Conservation (phyloP, 2,797 vertebrate species). For the Tragopan temminckii region DNA sequence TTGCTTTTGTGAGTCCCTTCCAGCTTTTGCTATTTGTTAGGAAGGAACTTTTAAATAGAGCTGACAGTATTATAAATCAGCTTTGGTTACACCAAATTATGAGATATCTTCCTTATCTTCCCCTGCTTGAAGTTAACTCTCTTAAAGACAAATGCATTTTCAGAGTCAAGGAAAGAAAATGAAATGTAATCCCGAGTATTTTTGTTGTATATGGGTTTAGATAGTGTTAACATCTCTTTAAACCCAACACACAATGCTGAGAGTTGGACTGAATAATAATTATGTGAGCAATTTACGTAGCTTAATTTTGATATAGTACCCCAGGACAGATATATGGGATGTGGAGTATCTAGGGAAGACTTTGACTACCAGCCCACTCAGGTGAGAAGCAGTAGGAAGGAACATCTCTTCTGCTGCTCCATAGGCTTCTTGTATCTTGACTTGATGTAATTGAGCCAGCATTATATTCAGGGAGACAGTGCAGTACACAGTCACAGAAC, state of each 20-base stretch:
- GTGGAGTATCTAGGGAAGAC: neutral
- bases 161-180: neutral
- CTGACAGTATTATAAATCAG: neutral
- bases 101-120: neutral
- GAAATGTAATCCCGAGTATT: neutral
- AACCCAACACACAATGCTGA: neutral
- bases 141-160: neutral
- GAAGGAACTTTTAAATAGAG: constrained; percentile 39
- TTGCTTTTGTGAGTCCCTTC: neutral
- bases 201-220: neutral
- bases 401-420: neutral
- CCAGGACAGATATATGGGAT: neutral
- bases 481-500: neutral
- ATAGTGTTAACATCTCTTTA: neutral
- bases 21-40: neutral
- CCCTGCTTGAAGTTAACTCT: neutral
- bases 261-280: neutral
- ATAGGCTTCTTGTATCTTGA: neutral
- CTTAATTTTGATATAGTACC: accelerated
- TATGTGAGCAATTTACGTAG: neutral
- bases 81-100: constrained; percentile 2
- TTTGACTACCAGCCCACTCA: neutral
- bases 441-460: neutral
- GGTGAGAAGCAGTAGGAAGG: neutral
- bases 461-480: neutral